Conservation (phyloP, 1,140 invertebrate species). For the Druon quercuslanigerum region DNA sequence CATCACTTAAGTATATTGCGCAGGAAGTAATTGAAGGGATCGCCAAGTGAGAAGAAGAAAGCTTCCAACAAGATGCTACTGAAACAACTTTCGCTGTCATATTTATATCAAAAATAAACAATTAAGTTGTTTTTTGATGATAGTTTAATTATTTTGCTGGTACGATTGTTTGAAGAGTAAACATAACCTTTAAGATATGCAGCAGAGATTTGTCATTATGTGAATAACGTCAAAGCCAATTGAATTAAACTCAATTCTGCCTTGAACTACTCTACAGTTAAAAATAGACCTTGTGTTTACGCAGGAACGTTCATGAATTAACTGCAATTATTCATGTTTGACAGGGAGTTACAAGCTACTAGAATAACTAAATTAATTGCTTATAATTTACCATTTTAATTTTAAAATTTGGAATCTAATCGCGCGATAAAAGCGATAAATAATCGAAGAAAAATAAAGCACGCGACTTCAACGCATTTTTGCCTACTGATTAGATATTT, state of each 20-base stretch:
- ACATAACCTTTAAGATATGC: neutral
- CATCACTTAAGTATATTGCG: neutral
- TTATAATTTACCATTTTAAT: neutral
- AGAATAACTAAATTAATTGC: too few species aligned
- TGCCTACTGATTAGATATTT: too few species aligned
- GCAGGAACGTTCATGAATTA: neutral
- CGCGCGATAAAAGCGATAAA: too few species aligned
- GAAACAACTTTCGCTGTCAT: too few species aligned
- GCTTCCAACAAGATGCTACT: too few species aligned
- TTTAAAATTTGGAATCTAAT: neutral
- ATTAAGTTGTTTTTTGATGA: too few species aligned
- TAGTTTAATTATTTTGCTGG: too few species aligned
- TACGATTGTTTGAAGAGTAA: too few species aligned
- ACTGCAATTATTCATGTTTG: neutral
- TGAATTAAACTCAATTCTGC: constrained; percentile 5
- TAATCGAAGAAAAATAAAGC: too few species aligned
- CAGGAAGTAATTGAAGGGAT: constrained; percentile 7
- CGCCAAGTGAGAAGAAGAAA: neutral
- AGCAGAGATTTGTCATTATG: neutral
- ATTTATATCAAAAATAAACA: too few species aligned
- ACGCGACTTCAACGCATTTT: too few species aligned
- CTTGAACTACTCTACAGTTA: constrained; percentile 14
- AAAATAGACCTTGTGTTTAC: constrained; percentile 15
- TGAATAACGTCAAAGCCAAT: neutral
- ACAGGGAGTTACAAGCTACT: too few species aligned